Base-by-base conservation (phyloP, 2,888 invertebrate genomes). In the Eledona agricola region DNA sequence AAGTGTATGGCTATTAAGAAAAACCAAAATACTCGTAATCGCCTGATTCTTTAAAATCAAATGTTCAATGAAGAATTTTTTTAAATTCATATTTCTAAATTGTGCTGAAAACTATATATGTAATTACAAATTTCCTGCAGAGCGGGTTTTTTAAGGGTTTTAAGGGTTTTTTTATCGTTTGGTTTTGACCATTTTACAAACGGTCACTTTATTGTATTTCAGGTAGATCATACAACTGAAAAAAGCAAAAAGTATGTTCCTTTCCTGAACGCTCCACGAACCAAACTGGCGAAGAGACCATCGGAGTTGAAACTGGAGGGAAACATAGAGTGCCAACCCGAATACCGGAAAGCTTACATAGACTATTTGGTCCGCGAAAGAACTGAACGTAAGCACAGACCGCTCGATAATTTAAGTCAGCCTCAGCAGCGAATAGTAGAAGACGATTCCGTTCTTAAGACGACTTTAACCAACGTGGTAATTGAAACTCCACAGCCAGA, bases 261-360 rank as follows among this genome's bases (percentile, higher is more conserved):
- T 4, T 53, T 57, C 23, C 20, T 35, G 15, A 22, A 53, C 19
- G 46, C 26, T 2, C 32, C 45, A 13, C 49, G 51, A 51, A 51
- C 51, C 4, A 46, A 51, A 23, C 12, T 32, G 3, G 34, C 60
- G 9, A 69, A 63, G 43, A 57, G 63, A 4, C 65, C 66, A 49
- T 45, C 67, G 1, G 67, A 68, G 55, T 49, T 71, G 47, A 67
- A 70, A 55, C 55, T 71, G 25, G 70, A 71, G 35, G 73, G 71
- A 10, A 59, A 63, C 6, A 72, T 74, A 38, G 72, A 74, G 59
- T 74, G 74, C 50, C 74, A 74, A 57, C 80, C 80, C 0, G 80
- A 80, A 63, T 80, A 80, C 52, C 72, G 77, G 32, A 78, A 74
- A 56, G 55, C 51, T 4, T 55, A 51, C 35, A 47, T 53, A 2